Base-by-base conservation (phyloP, 2,797 vertebrate species). In the Hybognathus amarus region DNA sequence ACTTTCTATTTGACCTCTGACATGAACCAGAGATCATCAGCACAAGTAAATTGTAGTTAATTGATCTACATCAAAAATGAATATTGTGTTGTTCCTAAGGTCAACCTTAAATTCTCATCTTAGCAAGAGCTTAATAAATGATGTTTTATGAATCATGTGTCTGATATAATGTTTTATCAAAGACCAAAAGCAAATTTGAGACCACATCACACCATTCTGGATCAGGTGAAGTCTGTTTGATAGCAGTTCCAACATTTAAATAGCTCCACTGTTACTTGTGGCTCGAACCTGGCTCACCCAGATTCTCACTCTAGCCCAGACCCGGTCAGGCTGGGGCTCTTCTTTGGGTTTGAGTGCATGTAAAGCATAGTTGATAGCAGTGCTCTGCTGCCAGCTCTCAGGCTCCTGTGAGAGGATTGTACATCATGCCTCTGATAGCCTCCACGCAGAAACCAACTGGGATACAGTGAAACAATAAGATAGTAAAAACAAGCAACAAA, bases 371-470 rank as follows among this genome's bases (percentile, higher is more conserved):
- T 98, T 99, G 84, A 99, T 86, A 79, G 94, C 94, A 0, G 93
- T 97, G 90, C 91, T 96, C 89, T 93, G 84, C 42, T 83, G 91
- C 98, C 97, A 99, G 87, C 93, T 93, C 98, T n/a, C 98, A 99
- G 2, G 89, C 90, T 82, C 96, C 93, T 0, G 86, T 95, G 8
- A 97, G 64, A 0, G 97, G 98, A 87, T 98, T 99, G 83, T 97
- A 99, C 86, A 96, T 36, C 97, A 98, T 97, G 77, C 98, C 98
- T 22, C 89, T 92, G 87, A 99, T 91, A 0, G 93, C 91, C 90
- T 95, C 94, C 84, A 98, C 96, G 0, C 85, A 94, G 86, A 98
- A 96, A 80, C 96, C 96, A 90, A 94, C 98, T 99, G 91, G 74
- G 89, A 47, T 30, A 68, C 20, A 45, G 68, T 83, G 5, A 77